Evolutionary conservation across 2,113 vertebrate genomes (phyloP).

Genomic region (Osmerus mordax): DNA sequence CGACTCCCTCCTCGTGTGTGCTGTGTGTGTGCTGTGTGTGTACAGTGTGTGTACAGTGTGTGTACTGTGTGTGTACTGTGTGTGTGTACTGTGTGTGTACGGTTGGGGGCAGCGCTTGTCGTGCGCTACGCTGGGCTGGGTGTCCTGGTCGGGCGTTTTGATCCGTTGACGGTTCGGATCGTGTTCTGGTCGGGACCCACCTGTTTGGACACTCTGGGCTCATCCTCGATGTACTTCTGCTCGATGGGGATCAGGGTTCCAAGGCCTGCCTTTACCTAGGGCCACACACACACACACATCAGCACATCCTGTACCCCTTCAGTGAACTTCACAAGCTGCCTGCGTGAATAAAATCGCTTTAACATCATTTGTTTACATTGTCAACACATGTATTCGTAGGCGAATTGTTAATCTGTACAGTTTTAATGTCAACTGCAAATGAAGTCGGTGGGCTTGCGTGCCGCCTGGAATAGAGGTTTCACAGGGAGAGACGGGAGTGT

Average conservation of each 20-base stretch:
- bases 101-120: neutral
- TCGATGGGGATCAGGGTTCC: conserved; percentile 93
- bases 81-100: neutral
- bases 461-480: no score
- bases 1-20: conserved; percentile 34
- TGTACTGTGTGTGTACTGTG: neutral
- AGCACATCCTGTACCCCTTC: conserved; percentile 23
- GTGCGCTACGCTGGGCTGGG: no score
- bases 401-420: no score
- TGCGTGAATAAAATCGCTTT: no score
- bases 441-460: no score
- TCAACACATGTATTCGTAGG: neutral
- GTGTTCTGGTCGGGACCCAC: conserved; percentile 63
- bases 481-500: no score
- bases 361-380: neutral
- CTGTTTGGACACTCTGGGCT: conserved; percentile 97
- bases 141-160: no score
- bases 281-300: conserved; percentile 29
- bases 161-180: no score
- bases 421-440: no score
- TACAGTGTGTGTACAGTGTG: conserved; percentile 17
- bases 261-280: conserved; percentile 95
- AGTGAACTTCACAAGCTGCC: conserved; percentile 13
- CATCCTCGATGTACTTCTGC: conserved; percentile 98
- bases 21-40: conserved; percentile 12